Conservation (phyloP, 2,888 invertebrate genomes). For the Strigamia crassipes region DNA sequence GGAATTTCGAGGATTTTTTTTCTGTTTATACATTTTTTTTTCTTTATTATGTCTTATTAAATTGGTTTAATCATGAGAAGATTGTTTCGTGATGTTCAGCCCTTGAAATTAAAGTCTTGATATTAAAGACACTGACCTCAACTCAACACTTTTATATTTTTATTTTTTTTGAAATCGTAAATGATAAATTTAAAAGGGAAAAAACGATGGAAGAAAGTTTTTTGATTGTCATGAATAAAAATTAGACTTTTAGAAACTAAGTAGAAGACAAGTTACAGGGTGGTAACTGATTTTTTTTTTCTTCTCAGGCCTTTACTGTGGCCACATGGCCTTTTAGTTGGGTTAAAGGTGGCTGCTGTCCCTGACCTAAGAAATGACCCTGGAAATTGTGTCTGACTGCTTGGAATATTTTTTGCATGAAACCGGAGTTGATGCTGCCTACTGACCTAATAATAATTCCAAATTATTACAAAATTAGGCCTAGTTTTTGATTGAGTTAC, state of each 20-base stretch:
- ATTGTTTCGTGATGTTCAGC: not conserved
- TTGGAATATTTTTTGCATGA: not conserved
- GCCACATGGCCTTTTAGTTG: conserved; percentile 20
- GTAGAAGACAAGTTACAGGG: not conserved
- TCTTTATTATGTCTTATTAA: not conserved
- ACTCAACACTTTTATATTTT: not conserved
- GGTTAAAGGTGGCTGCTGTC: conserved; percentile 17
- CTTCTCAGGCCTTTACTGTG: not conserved
- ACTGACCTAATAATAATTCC: not conserved
- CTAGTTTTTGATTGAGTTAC: not conserved
- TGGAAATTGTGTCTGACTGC: conserved; percentile 10
- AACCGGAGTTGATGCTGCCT: not conserved
- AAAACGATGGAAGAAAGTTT: not conserved
- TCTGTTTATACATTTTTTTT: not conserved
- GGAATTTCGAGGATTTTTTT: not conserved
- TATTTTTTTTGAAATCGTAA: not conserved
- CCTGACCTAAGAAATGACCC: conserved; percentile 27
- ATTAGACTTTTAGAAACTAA: not conserved
- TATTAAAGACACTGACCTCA: conserved; percentile 3
- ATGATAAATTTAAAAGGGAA: not conserved
- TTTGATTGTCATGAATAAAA: conserved; percentile 6
- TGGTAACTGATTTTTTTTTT: conserved; percentile 17
- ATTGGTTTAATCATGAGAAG: not conserved
- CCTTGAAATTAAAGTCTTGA: not conserved
- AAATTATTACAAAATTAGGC: not conserved